Conservation (phyloP, 2,797 vertebrate genomes). For the Protosalanx chinensis region DNA sequence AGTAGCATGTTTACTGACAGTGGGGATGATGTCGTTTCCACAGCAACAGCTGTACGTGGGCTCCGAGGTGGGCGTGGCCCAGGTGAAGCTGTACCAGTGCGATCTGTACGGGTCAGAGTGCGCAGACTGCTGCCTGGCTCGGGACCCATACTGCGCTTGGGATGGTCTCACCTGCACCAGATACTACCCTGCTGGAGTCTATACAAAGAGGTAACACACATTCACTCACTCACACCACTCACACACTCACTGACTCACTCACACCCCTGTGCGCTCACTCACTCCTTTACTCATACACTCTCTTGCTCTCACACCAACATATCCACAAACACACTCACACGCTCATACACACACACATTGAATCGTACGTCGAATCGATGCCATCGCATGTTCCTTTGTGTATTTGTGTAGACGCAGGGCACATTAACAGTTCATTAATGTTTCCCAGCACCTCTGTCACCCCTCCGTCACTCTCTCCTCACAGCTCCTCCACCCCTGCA, state of each 20-base stretch:
- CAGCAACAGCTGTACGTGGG: constrained; percentile 95
- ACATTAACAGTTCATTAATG: constrained; percentile 41
- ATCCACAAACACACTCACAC: not conserved
- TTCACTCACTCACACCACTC: not conserved
- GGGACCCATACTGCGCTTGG: constrained; percentile 98
- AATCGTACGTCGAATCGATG: constrained; percentile 3
- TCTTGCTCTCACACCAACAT: not conserved
- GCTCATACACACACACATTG: constrained; percentile 9
- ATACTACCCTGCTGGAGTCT: constrained; percentile 82
- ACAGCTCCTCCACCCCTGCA: not conserved
- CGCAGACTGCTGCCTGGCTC: constrained; percentile 92
- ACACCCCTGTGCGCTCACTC: not conserved
- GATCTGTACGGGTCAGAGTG: constrained; percentile 92
- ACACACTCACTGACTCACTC: not conserved
- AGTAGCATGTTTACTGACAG: not conserved
- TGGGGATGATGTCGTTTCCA: constrained; percentile 15
- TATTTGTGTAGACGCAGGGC: constrained; percentile 12
- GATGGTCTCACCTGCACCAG: constrained; percentile 92
- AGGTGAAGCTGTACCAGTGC: constrained; percentile 91
- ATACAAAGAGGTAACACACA: constrained; percentile 83
- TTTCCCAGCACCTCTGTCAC: constrained; percentile 2
- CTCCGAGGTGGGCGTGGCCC: constrained; percentile 82
- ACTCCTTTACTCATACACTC: not conserved
- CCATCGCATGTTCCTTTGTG: not conserved
- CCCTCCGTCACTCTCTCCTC: not conserved